Evolutionary conservation across 2,888 invertebrate species (phyloP).

Genomic region (Apoda limacodes): DNA sequence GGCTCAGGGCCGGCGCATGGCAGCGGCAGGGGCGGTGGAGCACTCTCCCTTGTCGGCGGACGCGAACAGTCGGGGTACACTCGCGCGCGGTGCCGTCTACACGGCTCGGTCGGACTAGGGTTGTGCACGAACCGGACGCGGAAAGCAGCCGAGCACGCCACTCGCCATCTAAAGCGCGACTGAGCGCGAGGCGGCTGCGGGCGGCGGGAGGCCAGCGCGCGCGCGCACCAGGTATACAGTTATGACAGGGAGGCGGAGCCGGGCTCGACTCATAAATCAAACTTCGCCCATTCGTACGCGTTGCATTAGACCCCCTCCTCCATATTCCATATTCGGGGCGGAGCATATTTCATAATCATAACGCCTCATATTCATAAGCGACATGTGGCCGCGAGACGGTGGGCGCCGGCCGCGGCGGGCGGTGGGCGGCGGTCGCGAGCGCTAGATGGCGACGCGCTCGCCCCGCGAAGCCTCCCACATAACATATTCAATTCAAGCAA

Average conservation of each 20-base stretch:
- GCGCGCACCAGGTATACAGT: slow-evolving; percentile 74
- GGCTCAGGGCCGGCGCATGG: slow-evolving; percentile 59
- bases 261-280: slow-evolving; percentile 76
- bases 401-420: slow-evolving; percentile 32
- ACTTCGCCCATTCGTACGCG: slow-evolving; percentile 75
- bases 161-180: slow-evolving; percentile 70
- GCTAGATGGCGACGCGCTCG: slow-evolving; percentile 60
- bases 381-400: slow-evolving; percentile 43
- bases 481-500: too few relatives aligned
- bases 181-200: slow-evolving; percentile 57
- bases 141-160: slow-evolving; percentile 51
- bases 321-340: slow-evolving; percentile 72
- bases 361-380: slow-evolving; percentile 71
- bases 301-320: slow-evolving; percentile 72
- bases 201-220: slow-evolving; percentile 52
- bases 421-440: slow-evolving; percentile 57
- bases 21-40: slow-evolving; percentile 41
- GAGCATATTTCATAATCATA: slow-evolving; percentile 71
- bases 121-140: slow-evolving; percentile 28
- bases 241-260: slow-evolving; percentile 78
- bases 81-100: slow-evolving; percentile 40
- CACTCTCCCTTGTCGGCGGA: slow-evolving; percentile 23
- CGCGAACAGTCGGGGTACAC: slow-evolving; percentile 24
- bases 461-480: slow-evolving; percentile 64
- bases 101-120: slow-evolving; percentile 34